phyloP scores from a whole-genome alignment of 2,797 vertebrate genomes.

The Sebastes kiyomatsui region DNA sequence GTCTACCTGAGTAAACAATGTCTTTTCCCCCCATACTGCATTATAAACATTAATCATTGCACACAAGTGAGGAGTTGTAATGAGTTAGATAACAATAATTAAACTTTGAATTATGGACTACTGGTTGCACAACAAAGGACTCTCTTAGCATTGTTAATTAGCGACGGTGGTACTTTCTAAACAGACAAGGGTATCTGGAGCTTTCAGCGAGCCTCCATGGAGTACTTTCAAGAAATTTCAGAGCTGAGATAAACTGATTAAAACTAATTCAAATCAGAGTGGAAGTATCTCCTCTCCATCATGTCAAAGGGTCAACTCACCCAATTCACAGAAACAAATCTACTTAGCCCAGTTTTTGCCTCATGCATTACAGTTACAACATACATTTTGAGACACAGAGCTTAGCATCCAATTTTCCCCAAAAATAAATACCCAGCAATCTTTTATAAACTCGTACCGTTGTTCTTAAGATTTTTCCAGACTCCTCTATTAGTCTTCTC shows the following conservation, averaged over 20 bases:
- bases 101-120: constrained; percentile 58
- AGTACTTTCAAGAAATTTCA: background rate
- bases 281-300: background rate
- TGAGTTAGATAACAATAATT: constrained; percentile 75
- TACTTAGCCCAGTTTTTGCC: background rate
- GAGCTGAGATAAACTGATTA: background rate
- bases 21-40: constrained; percentile 23
- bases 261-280: background rate
- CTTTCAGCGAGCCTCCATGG: background rate
- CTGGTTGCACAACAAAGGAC: constrained; percentile 41
- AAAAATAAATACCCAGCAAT: background rate
- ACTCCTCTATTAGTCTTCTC: background rate
- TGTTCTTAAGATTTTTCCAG: background rate
- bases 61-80: constrained; percentile 58
- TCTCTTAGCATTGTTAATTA: constrained; percentile 53
- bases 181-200: constrained; percentile 13
- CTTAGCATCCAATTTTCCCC: background rate
- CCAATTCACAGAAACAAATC: background rate
- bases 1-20: constrained; percentile 74
- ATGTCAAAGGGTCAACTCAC: background rate
- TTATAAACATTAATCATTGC: constrained; percentile 73
- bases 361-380: background rate
- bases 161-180: constrained; percentile 51
- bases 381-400: background rate
- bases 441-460: background rate